A percentile compares a stretch with the other conserved stretches of the same genome.
Conservation (phyloP, 2,888 invertebrate genomes). For the Diplolepis rosae region DNA sequence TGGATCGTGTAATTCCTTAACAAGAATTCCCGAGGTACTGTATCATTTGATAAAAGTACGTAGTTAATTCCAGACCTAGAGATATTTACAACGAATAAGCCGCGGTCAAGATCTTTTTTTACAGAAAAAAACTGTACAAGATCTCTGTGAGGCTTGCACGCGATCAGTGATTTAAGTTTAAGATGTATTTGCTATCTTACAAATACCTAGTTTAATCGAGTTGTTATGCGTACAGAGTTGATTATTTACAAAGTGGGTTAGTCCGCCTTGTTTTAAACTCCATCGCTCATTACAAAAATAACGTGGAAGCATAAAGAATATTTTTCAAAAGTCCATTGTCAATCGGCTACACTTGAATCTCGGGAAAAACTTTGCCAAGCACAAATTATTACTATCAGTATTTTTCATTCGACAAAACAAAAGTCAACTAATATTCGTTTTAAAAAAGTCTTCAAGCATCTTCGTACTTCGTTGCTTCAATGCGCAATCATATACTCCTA, state of each 20-base stretch:
- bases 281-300: constrained; percentile 50
- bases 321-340: constrained; percentile 42
- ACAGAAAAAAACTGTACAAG: constrained; percentile 37
- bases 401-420: background rate
- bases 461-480: constrained; percentile 42
- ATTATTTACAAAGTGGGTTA: constrained; percentile 65
- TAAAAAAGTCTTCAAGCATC: constrained; percentile 40
- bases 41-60: constrained; percentile 38
- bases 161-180: constrained; percentile 28
- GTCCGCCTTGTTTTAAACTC: constrained; percentile 50
- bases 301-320: constrained; percentile 53
- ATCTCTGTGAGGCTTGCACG: constrained; percentile 33
- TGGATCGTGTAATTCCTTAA: background rate
- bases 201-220: constrained; percentile 53
- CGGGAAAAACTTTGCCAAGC: constrained; percentile 18
- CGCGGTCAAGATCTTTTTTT: constrained; percentile 22
- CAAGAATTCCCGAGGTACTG: constrained; percentile 12
- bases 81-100: constrained; percentile 50
- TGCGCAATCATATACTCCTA: constrained; percentile 52
- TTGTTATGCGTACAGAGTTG: constrained; percentile 56
- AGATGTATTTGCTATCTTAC: constrained; percentile 46
- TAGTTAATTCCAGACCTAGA: constrained; percentile 43
- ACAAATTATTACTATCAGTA: constrained; percentile 17
- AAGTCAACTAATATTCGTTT: background rate
- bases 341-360: constrained; percentile 9